These are phyloP conservation scores for Catocala fraxini DNA, from an alignment of 2,888 invertebrate genomes.

Conservation along the genomic window DNA sequence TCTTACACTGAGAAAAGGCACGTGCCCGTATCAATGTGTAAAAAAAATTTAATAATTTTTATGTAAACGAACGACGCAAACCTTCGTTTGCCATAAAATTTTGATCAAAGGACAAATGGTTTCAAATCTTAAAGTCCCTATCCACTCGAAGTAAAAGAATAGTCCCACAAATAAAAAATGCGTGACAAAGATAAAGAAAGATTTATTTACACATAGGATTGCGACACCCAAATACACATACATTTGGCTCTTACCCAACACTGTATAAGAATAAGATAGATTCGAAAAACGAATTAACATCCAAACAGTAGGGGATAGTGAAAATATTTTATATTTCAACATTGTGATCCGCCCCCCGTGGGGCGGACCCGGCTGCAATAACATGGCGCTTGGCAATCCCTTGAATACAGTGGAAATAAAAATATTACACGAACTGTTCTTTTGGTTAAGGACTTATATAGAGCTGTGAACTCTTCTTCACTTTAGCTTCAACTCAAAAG, in stretches of 20 bases:
- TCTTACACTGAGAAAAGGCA: too few relatives aligned
- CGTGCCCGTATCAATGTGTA: too few relatives aligned
- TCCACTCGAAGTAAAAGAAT: not conserved
- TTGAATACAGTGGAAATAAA: slow-evolving; percentile 67
- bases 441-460: slow-evolving; percentile 53
- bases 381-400: slow-evolving; percentile 71
- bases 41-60: too few relatives aligned
- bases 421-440: slow-evolving; percentile 61
- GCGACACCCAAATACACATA: slow-evolving; percentile 33
- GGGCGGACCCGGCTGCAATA: slow-evolving; percentile 58
- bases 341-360: slow-evolving; percentile 53
- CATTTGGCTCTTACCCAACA: slow-evolving; percentile 60
- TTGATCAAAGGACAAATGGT: too few relatives aligned
- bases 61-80: too few relatives aligned
- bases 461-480: slow-evolving; percentile 26
- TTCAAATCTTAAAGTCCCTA: not conserved
- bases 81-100: too few relatives aligned
- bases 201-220: slow-evolving; percentile 36
- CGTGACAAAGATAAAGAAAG: slow-evolving; percentile 40
- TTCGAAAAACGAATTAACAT: slow-evolving; percentile 63
- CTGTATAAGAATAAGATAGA: slow-evolving; percentile 60
- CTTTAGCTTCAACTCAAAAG: not conserved
- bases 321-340: slow-evolving; percentile 67
- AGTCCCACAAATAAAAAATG: slow-evolving; percentile 25
- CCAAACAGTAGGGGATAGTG: slow-evolving; percentile 50